Conservation (phyloP, 2,888 invertebrate species). For the Microctonus aethiopoides region DNA sequence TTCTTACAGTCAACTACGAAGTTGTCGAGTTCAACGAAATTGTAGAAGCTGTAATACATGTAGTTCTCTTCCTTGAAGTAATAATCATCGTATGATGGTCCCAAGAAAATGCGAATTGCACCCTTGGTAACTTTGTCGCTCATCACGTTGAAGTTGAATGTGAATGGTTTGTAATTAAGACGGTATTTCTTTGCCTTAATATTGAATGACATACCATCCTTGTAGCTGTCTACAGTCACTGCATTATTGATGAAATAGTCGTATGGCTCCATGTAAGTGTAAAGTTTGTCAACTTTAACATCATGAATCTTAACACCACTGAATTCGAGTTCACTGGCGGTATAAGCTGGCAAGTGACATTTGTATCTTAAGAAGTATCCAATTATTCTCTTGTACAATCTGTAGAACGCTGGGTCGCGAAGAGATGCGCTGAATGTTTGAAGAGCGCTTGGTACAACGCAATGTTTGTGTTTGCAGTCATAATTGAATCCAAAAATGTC, state of each 20-base stretch:
- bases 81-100: constrained; percentile 75
- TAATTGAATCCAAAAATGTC: constrained; percentile 66
- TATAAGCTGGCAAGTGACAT: constrained; percentile 71
- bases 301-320: constrained; percentile 74
- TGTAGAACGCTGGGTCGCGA: constrained; percentile 79
- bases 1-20: constrained; percentile 70
- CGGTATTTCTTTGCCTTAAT: constrained; percentile 76
- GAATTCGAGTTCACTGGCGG: constrained; percentile 70
- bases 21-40: constrained; percentile 74
- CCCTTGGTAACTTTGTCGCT: constrained; percentile 73
- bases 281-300: constrained; percentile 75
- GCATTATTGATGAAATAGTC: constrained; percentile 75
- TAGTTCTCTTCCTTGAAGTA: constrained; percentile 59
- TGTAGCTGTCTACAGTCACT: constrained; percentile 68
- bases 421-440: constrained; percentile 76
- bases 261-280: constrained; percentile 77
- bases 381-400: constrained; percentile 74
- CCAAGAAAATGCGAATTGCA: constrained; percentile 75
- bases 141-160: constrained; percentile 72
- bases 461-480: constrained; percentile 63
- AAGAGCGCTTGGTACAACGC: constrained; percentile 72
- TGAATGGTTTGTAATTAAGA: constrained; percentile 78
- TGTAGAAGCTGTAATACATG: constrained; percentile 64
- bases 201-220: constrained; percentile 67
- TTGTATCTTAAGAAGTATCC: constrained; percentile 72